phyloP scores from a whole-genome alignment of 2,797 vertebrate genomes.

The Lagocephalus sceleratus region DNA sequence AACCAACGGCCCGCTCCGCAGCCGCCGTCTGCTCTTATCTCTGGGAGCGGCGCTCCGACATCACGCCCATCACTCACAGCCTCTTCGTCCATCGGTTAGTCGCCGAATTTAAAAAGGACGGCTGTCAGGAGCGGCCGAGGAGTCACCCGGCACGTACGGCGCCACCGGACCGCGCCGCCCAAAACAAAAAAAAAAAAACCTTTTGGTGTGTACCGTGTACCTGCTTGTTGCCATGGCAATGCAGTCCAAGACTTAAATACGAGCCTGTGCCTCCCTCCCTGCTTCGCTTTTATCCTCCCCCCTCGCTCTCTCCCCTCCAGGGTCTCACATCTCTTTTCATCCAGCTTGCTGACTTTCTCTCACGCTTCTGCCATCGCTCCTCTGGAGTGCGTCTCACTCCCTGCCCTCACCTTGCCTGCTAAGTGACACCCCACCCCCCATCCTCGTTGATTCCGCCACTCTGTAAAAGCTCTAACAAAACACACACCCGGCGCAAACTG shows the following conservation, averaged over 20 bases:
- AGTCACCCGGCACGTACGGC: slow-evolving; percentile 41
- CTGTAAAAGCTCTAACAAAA: slow-evolving; percentile 67
- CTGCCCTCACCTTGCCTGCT: slow-evolving; percentile 59
- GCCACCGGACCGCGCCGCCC: slow-evolving; percentile 34
- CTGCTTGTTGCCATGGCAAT: slow-evolving; percentile 68
- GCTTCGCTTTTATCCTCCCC: slow-evolving; percentile 48
- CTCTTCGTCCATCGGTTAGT: slow-evolving; percentile 61
- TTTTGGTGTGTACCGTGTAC: slow-evolving; percentile 38
- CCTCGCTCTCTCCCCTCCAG: slow-evolving; percentile 53
- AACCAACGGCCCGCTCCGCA: slow-evolving; percentile 19
- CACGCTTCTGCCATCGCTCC: slow-evolving; percentile 47
- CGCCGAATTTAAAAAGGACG: slow-evolving; percentile 62
- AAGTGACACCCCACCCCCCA: slow-evolving; percentile 61
- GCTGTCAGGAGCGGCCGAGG: slow-evolving; percentile 50
- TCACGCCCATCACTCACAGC: slow-evolving; percentile 54
- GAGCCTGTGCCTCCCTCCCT: slow-evolving; percentile 44
- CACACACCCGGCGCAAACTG: slow-evolving; percentile 20
- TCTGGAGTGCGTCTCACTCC: slow-evolving; percentile 30
- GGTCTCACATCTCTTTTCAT: slow-evolving; percentile 40
- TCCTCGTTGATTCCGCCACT: slow-evolving; percentile 59
- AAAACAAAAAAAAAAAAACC: no score
- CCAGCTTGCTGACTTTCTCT: slow-evolving; percentile 33
- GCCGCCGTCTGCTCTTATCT: slow-evolving; percentile 23
- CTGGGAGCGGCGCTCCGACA: slow-evolving; percentile 39
- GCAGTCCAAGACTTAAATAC: slow-evolving; percentile 62